These are phyloP conservation scores for Aselliscus stoliczkanus DNA, from an alignment of 2,797 vertebrate genomes.

Conservation along the genomic window DNA sequence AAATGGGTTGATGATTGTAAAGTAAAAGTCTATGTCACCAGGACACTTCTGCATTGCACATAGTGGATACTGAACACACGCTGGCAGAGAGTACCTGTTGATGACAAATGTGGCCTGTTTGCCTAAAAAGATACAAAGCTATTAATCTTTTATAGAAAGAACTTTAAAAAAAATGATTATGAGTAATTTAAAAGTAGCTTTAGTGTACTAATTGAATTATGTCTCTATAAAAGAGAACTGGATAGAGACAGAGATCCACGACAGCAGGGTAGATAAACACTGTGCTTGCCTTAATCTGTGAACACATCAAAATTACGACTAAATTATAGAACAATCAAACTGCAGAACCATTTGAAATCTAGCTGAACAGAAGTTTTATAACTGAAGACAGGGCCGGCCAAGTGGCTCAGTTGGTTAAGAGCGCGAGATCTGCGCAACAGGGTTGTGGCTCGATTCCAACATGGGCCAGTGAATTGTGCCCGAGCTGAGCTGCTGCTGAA, in stretches of 20 bases:
- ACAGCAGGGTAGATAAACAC: too few species aligned
- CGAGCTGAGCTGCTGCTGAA: too few species aligned
- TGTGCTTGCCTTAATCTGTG: too few species aligned
- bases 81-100: not conserved
- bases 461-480: too few species aligned
- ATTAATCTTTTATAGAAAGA: not conserved
- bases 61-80: rapidly evolving
- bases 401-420: too few species aligned
- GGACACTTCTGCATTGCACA: not conserved
- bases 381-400: too few species aligned
- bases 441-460: too few species aligned
- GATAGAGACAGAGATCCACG: not conserved
- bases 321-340: too few species aligned
- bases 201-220: not conserved
- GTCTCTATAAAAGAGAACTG: not conserved
- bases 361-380: too few species aligned
- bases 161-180: not conserved
- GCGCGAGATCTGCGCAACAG: too few species aligned
- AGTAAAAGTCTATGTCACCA: not conserved
- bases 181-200: not conserved
- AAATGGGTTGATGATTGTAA: not conserved
- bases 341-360: too few species aligned
- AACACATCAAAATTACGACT: too few species aligned
- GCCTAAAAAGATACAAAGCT: not conserved
- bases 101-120: not conserved